Percentiles rank a stretch among this genome's conserved stretches.
These are phyloP conservation scores for Drosophila equinoxialis DNA, from an alignment of 1,140 invertebrate species.

Conservation along the genomic window DNA sequence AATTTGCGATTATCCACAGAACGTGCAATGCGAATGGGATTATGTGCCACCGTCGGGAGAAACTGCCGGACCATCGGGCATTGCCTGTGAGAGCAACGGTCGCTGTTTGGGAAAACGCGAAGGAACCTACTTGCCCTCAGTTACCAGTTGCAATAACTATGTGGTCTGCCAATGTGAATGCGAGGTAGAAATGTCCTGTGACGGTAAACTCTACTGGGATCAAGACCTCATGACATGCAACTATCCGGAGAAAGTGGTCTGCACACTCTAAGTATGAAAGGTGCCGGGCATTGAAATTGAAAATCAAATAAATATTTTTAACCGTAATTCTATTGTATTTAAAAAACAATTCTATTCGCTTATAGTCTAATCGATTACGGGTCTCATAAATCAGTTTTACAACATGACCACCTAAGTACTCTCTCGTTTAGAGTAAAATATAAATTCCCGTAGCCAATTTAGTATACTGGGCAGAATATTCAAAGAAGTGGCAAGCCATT, in stretches of 20 bases:
- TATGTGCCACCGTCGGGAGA: slow-evolving; percentile 60
- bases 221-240: slow-evolving; percentile 25
- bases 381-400: no score
- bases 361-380: slow-evolving; percentile 20
- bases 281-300: no score
- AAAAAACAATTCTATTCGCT: background rate
- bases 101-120: slow-evolving; percentile 44
- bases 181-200: slow-evolving; percentile 54
- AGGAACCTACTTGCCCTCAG: slow-evolving; percentile 38
- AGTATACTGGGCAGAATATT: no score
- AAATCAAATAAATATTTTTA: no score
- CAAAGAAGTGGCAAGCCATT: no score
- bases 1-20: slow-evolving; percentile 47
- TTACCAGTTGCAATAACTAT: slow-evolving; percentile 42
- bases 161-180: slow-evolving; percentile 66
- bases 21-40: slow-evolving; percentile 46
- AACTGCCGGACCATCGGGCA: slow-evolving; percentile 59
- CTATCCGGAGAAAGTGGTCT: slow-evolving; percentile 29
- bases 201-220: slow-evolving; percentile 49
- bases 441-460: no score
- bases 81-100: slow-evolving; percentile 56
- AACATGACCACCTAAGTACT: no score
- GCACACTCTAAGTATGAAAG: slow-evolving; percentile 33
- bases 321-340: no score
- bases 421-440: no score